Evolutionary conservation across 2,113 vertebrate genomes (phyloP).

Genomic region (Oophaga pumilio): DNA sequence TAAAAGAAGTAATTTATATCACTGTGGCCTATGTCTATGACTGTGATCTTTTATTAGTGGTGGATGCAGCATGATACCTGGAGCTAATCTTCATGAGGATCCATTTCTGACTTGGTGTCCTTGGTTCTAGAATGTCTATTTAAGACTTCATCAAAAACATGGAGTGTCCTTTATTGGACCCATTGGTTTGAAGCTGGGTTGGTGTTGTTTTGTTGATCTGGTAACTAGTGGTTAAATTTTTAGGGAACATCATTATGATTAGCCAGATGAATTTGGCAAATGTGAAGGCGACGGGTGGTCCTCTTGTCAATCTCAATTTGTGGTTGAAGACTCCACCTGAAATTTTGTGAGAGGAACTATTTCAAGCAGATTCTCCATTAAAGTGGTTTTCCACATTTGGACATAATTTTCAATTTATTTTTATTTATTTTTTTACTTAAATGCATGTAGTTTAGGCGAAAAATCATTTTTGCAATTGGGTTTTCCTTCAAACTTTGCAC

Average conservation of each 20-base stretch:
- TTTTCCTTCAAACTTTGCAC: no score
- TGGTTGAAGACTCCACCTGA: no score
- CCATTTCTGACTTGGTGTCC: no score
- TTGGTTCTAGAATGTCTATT: no score
- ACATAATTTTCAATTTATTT: no score
- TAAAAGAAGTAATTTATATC: neutral
- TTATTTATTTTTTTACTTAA: no score
- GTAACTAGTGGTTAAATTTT: neutral
- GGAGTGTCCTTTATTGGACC: no score
- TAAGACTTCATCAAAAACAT: no score
- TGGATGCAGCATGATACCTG: neutral
- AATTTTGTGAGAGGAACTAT: neutral
- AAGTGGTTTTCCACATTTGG: no score
- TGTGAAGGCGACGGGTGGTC: neutral
- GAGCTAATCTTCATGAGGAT: neutral
- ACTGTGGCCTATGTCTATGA: neutral
- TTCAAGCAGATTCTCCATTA: neutral
- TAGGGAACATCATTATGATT: neutral
- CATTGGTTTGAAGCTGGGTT: neutral
- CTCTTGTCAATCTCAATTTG: neutral
- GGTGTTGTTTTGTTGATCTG: neutral
- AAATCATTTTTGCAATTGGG: no score
- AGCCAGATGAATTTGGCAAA: neutral
- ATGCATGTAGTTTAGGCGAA: no score
- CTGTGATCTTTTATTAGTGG: neutral